Conservation (phyloP, 2,888 invertebrate species). For the Congeria kusceri region DNA sequence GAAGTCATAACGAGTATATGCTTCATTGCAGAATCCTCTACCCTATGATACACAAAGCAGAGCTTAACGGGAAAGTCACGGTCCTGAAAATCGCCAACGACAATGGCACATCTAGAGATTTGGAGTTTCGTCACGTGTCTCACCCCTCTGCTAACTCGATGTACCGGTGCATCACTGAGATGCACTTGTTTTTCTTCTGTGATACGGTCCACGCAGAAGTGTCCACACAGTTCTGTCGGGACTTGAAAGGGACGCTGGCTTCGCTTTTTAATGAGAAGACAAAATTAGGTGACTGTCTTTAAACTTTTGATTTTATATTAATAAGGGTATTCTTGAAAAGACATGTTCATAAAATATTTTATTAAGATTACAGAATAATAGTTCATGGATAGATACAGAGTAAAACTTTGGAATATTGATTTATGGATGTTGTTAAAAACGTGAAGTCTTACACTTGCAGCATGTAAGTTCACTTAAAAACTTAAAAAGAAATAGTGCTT, state of each 20-base stretch:
- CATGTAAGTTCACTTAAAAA: too few species aligned
- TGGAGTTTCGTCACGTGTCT: constrained; percentile 91
- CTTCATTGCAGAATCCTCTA: constrained; percentile 80
- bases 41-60: constrained; percentile 82
- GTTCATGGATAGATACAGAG: too few species aligned
- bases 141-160: constrained; percentile 92
- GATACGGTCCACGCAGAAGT: constrained; percentile 95
- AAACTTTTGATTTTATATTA: too few species aligned
- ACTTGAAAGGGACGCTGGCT: constrained; percentile 95
- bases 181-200: constrained; percentile 96
- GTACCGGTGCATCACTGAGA: constrained; percentile 93
- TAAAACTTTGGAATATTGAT: too few species aligned
- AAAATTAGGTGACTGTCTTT: constrained; percentile 74
- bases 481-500: too few species aligned
- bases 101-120: constrained; percentile 86
- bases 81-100: constrained; percentile 80
- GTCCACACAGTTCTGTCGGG: constrained; percentile 94
- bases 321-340: too few species aligned
- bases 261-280: constrained; percentile 93
- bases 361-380: too few species aligned
- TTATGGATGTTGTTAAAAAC: too few species aligned
- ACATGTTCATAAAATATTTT: too few species aligned
- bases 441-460: too few species aligned
- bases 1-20: too few species aligned
- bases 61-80: constrained; percentile 80